phyloP scores from a whole-genome alignment of 1,140 invertebrate species.

The Proales similis region DNA sequence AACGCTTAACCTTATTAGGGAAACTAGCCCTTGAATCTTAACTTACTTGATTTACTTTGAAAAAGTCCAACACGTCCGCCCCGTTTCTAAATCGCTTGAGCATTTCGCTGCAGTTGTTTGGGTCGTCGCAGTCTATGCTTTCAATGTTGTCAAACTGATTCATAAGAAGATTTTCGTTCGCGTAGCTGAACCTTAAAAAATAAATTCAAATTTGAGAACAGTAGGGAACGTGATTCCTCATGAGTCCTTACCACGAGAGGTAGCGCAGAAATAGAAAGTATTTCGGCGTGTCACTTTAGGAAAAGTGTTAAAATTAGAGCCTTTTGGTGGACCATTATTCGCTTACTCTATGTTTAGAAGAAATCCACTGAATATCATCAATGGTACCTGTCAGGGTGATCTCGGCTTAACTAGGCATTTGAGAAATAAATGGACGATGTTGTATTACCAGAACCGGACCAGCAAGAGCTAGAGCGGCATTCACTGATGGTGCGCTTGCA shows the following conservation, averaged over 20 bases:
- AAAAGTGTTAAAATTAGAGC: neutral
- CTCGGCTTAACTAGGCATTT: too few relatives aligned
- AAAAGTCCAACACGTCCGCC: conserved; percentile 30
- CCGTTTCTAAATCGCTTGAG: conserved; percentile 21
- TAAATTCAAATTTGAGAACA: too few relatives aligned
- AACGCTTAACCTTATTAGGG: too few relatives aligned
- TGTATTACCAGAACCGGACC: conserved; percentile 24
- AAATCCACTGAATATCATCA: conserved; percentile 36
- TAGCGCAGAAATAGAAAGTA: conserved; percentile 32
- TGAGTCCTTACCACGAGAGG: too few relatives aligned
- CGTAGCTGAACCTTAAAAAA: conserved; percentile 37
- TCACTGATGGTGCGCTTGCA: neutral
- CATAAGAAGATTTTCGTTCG: conserved; percentile 22
- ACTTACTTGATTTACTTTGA: conserved; percentile 17
- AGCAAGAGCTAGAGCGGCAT: neutral
- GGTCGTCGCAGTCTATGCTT: conserved; percentile 18
- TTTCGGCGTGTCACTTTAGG: conserved; percentile 9
- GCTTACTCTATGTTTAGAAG: conserved; percentile 19
- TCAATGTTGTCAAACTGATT: conserved; percentile 31
- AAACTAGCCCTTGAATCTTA: too few relatives aligned
- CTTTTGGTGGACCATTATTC: neutral
- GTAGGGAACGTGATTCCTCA: too few relatives aligned
- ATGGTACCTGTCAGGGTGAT: too few relatives aligned
- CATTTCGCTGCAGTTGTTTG: conserved; percentile 31
- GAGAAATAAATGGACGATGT: too few relatives aligned